Evolutionary conservation across 2,113 vertebrate species (phyloP).

Genomic region (Lasiurus cinereus): DNA sequence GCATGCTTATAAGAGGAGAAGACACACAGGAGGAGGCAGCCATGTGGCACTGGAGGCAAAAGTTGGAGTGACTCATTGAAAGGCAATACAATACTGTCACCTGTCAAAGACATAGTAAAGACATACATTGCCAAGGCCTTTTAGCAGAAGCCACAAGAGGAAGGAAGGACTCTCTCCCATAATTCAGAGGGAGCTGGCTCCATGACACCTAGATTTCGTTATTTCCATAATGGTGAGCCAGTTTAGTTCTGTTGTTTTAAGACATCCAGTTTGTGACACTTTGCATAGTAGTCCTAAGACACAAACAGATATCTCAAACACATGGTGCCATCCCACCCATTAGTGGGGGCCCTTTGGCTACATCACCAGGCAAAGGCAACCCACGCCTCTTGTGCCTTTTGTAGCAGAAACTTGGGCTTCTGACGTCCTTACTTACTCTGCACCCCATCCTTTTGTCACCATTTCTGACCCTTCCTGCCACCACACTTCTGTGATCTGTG

Average conservation of each 20-base stretch:
- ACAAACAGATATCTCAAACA: not conserved
- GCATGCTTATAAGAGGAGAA: not conserved
- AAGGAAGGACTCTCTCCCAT: no score
- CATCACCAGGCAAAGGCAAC: not conserved
- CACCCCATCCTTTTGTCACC: not conserved
- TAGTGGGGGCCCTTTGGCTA: not conserved
- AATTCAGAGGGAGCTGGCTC: not conserved
- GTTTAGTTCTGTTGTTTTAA: not conserved
- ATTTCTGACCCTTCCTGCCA: not conserved
- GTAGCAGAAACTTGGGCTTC: not conserved
- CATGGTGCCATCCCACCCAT: rapidly evolving
- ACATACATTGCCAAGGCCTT: not conserved
- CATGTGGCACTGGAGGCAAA: not conserved
- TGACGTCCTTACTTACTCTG: no score
- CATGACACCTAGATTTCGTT: not conserved
- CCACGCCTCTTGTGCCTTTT: not conserved
- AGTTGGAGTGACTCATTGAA: rapidly evolving
- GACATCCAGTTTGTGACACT: not conserved
- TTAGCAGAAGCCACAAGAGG: not conserved
- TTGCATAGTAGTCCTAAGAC: not conserved
- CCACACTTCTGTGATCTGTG: not conserved
- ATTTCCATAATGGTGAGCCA: no score
- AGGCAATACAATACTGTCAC: not conserved
- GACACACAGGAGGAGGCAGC: not conserved
- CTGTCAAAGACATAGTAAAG: not conserved